Conservation (phyloP, 2,797 vertebrate genomes). For the Gadopsis bispinosus region DNA sequence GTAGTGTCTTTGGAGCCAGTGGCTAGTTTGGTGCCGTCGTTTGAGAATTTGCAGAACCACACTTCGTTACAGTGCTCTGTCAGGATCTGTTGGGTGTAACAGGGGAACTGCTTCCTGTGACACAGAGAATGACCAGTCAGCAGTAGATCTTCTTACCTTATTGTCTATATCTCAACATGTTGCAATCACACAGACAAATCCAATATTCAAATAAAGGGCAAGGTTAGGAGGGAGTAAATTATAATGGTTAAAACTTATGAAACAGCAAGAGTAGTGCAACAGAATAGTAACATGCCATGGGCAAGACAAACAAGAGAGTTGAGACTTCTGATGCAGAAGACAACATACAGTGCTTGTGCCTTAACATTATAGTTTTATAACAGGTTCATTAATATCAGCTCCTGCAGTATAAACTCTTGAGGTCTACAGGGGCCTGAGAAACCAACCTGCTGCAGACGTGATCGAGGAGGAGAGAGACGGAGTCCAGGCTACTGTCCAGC, state of each 20-base stretch:
- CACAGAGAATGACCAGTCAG: background rate
- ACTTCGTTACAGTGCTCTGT: conserved; percentile 99
- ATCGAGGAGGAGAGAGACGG: conserved; percentile 96
- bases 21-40: conserved; percentile 98
- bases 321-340: background rate
- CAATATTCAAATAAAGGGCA: background rate
- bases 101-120: conserved; percentile 97
- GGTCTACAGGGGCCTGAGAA: background rate
- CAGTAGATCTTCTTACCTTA: background rate
- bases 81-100: conserved; percentile 98
- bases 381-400: conserved; percentile 14
- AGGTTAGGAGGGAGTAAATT: background rate
- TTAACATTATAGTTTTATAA: conserved; percentile 5
- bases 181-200: background rate
- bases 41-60: conserved; percentile 99
- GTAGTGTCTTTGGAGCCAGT: conserved; percentile 99
- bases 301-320: background rate
- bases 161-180: background rate
- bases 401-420: conserved; percentile 10
- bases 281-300: background rate
- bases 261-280: background rate
- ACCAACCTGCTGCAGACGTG: conserved; percentile 97
- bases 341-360: background rate
- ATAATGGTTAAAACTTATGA: background rate
- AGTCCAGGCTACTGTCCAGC: conserved; percentile 94